Base-by-base conservation (phyloP, 2,113 vertebrate species). In the Heterocephalus glaber region DNA sequence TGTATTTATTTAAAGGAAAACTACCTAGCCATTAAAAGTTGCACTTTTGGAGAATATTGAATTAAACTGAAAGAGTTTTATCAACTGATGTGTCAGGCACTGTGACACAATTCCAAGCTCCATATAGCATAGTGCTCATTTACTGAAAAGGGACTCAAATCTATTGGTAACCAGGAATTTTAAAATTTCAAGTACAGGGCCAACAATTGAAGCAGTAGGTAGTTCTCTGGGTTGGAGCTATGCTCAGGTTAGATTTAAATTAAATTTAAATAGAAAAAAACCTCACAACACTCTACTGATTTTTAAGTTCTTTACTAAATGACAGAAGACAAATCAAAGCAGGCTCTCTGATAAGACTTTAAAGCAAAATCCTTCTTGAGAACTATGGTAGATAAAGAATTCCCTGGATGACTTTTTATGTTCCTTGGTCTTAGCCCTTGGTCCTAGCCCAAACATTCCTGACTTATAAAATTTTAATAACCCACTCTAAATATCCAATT, bases 301-400 rank as follows among this genome's bases (percentile, higher is more conserved):
- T 65, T 70, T 35, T 80, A 81, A 85, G 7, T 85, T 92, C 16
- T 95, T 90, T 95, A 88, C 58, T 74, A 90, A 96, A 90, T 86
- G 35, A 80, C 7, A 47, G 4, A 33, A 84, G n/a, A 5, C 44
- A 56, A 88, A 72, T 82, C 22, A 77, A 82, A 89, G 72, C 60
- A 76, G 19, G n/a, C 22, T 85, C 19, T 87, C 58, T 90, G 38
- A 68, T 81, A 65, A 70, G 72, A 17, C 17, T 94, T 66, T 94
- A 83, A 44, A 90, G 41, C 8, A 92, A 54, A 83, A 74, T 76
- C 24, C 24, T 49, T 84, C 35, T 33, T 33, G n/a, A 60, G 49
- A 33, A 38, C 41, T 63, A 33, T 12, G 5, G 44, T 24, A 76
- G 41, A 89, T 44, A 28, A 85, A 85, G 24, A 66, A 83, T 19